Conservation (phyloP, 2,888 invertebrate species). For the Lagria hirta region DNA sequence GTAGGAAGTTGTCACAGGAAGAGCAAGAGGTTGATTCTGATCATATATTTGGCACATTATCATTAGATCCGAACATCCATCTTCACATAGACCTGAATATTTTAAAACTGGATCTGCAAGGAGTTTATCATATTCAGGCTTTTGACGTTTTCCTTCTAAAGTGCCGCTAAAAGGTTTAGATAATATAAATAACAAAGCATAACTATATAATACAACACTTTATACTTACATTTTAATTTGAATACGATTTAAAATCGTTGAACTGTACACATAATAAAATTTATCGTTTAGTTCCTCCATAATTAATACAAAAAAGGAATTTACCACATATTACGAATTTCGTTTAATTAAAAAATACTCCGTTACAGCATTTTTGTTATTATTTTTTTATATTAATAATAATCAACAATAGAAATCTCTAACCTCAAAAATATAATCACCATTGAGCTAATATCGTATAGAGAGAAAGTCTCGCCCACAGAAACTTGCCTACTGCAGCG, state of each 20-base stretch:
- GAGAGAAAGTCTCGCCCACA: too few relatives aligned
- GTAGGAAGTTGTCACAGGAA: slow-evolving; percentile 87
- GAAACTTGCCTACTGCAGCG: too few relatives aligned
- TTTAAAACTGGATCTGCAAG: slow-evolving; percentile 86
- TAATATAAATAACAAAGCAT: slow-evolving; percentile 23
- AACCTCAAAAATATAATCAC: too few relatives aligned
- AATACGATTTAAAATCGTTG: slow-evolving; percentile 81
- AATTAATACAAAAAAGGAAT: too few relatives aligned
- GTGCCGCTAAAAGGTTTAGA: slow-evolving; percentile 72
- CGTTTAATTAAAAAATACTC: too few relatives aligned
- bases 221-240: slow-evolving; percentile 89
- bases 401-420: too few relatives aligned
- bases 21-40: slow-evolving; percentile 76
- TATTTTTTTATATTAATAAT: too few relatives aligned
- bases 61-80: slow-evolving; percentile 83
- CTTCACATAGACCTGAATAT: slow-evolving; percentile 85
- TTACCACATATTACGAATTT: too few relatives aligned
- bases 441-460: too few relatives aligned
- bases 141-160: slow-evolving; percentile 84
- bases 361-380: too few relatives aligned
- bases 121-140: slow-evolving; percentile 85
- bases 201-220: too few relatives aligned
- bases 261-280: slow-evolving; percentile 88
- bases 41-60: slow-evolving; percentile 85
- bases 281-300: slow-evolving; percentile 79